Evolutionary conservation across 2,888 invertebrate genomes (phyloP), one percentile per base, ranked within the genome.

Genomic region (Exocentrus adspersus): DNA sequence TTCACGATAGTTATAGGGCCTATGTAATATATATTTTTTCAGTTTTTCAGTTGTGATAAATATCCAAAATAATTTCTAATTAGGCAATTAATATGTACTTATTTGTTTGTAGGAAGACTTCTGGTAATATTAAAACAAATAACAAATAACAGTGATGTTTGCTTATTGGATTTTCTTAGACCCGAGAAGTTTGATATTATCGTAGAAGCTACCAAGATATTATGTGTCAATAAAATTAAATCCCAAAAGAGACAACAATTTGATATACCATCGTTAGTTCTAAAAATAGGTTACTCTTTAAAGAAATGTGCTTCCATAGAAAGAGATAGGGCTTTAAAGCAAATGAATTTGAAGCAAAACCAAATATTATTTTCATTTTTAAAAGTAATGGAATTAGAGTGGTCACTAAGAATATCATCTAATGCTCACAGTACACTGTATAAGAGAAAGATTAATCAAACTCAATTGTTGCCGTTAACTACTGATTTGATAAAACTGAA

Each of bases 401-500:
- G 70, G 70, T 54, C 12, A n/a, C 56, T 61, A 9, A 53, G 63
- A 21, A 66, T 72, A 37, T 72, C 69, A 1, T 70, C 69, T 0
- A 63, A 62, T 65, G 70, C 72, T 14, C 21, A 69, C 12, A 45
- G 59, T 24, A 70, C 67, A 20, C 21, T 72, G 4, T 48, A 70
- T 45, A 57, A 45, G 2, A 57, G 63, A 50, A 69, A 70, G 62
- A 16, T 65, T 7, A 69, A 69, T 62, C 14, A 41, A 24, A 42
- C 59, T 9, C 62, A 71, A 64, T 48, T 72, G 9, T 62, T 72
- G 32, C 71, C 71, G 17, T 30, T 72, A 28, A 72, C 71, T 10
- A 65, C 41, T 24, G 67, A 71, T 60, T 53, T 71, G 9, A 51
- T 72, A 1, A 68, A 66, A 59, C 42, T 69, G 5, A 71, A 42